Evolutionary conservation across 1,140 invertebrate species (phyloP).

Genomic region (Schlechtendalia chinensis): DNA sequence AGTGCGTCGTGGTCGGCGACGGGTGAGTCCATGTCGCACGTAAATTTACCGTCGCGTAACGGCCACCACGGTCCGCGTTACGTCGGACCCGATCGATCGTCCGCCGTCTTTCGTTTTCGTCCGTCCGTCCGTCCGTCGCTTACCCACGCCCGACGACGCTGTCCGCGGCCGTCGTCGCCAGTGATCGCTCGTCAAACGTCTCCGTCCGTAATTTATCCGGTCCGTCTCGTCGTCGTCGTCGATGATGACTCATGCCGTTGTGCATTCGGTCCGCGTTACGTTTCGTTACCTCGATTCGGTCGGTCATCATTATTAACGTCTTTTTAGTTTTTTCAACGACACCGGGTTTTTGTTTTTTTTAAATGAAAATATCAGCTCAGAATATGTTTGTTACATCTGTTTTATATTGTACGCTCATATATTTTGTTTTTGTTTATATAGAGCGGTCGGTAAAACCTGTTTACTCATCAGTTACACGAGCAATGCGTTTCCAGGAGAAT

Average conservation of each 20-base stretch:
- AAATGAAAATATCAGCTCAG: not conserved
- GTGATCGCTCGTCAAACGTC: no score
- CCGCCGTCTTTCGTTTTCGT: no score
- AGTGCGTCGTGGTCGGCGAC: slow-evolving; percentile 52
- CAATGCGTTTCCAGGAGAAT: slow-evolving; percentile 94
- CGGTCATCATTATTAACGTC: not conserved
- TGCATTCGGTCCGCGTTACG: no score
- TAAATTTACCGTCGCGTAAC: no score
- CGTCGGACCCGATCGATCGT: no score
- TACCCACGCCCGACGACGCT: no score
- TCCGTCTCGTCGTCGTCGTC: no score
- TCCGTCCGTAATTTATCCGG: no score
- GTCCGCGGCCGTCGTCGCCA: no score
- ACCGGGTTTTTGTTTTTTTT: slow-evolving; percentile 18
- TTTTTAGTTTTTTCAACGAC: not conserved
- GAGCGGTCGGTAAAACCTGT: slow-evolving; percentile 95
- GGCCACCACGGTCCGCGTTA: no score
- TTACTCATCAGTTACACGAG: slow-evolving; percentile 95
- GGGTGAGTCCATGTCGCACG: slow-evolving; percentile 47
- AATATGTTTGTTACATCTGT: not conserved
- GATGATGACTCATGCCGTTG: not conserved
- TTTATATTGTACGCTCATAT: not conserved
- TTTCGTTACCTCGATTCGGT: no score
- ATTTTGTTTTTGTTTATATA: slow-evolving; percentile 61
- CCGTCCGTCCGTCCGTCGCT: no score